These are phyloP conservation scores for Petrocephalus microphthalmus DNA, from an alignment of 2,113 vertebrate species.

Conservation along the genomic window DNA sequence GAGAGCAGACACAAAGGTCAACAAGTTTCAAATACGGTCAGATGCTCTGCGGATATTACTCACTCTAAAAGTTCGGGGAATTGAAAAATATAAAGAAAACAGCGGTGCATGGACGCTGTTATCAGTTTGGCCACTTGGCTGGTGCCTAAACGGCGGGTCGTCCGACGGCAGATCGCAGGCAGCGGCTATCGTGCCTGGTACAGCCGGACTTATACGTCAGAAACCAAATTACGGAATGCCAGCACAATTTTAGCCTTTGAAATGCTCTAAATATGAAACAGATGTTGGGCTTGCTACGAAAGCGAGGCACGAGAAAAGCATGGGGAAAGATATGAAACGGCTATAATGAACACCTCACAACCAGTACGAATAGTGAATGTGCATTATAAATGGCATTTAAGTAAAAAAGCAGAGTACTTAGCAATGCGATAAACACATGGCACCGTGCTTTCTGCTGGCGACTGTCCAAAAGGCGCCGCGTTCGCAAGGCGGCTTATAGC, in stretches of 20 bases:
- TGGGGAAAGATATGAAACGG: not conserved
- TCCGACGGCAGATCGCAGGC: not conserved
- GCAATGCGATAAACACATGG: not conserved
- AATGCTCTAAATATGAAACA: conserved; percentile 48
- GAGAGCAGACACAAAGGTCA: not conserved
- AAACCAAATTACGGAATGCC: conserved; percentile 53
- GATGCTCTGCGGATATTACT: not conserved
- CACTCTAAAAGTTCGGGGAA: not conserved
- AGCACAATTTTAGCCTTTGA: conserved; percentile 29
- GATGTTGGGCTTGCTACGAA: conserved; percentile 35
- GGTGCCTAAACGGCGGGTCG: not conserved
- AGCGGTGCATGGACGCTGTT: not conserved
- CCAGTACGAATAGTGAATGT: not conserved
- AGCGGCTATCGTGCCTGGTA: not conserved
- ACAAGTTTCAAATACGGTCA: not conserved
- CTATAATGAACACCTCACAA: not conserved
- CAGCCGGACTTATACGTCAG: not conserved
- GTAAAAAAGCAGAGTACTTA: not conserved
- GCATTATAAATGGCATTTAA: not conserved
- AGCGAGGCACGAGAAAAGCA: not conserved
- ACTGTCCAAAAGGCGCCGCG: not conserved
- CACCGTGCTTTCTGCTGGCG: not conserved
- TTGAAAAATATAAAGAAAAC: not conserved
- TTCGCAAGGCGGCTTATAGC: not conserved
- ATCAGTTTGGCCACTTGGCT: not conserved